Base-by-base conservation (phyloP, 2,888 invertebrate genomes). In the Drosophila mercatorum region DNA sequence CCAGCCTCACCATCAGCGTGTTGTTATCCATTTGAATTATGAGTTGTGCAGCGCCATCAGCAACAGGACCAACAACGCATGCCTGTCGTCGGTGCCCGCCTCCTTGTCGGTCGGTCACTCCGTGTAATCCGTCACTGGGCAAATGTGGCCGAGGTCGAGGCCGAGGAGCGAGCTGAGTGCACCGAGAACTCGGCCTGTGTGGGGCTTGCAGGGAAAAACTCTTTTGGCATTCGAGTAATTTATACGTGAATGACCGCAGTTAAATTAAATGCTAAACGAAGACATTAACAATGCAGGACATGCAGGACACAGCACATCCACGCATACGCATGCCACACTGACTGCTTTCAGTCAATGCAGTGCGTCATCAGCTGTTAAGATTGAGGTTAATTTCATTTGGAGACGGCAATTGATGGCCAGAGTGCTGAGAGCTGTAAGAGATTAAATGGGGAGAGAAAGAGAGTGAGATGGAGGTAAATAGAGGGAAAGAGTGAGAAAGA, bases 251-350 rank as follows among this genome's bases (percentile, higher is more conserved):
- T 72, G 81, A 84, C 84, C 90, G 76, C 90, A 86, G 83, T 81
- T 80, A 83, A 91, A 89, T 91, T 86, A 90, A 91, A 89, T 90
- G 86, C 83, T 88, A 88, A 91, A 88, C 83, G 86, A 80, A 90
- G 83, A 85, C 86, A 90, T 90, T 91, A 88, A 84, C 91, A 77
- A 82, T 78, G 78, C 79, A 82, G 83, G 81, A 79, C 62, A 66
- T 56, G 22, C 17, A 36, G n/a, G 40, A n/a, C 57, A 22, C 17
- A 62, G 66, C 12, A 53, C 44, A 62, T 51, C 51, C 61, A 44
- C 22, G 22, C 43, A 44, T 22, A 34, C 31, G 47, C 61, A 49
- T 40, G 63, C 75, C 59, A 58, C 40, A 28, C 47, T n/a, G 56
- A 47, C 43, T 28, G 51, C 22, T 14, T 36, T 38, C 61, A 51